phyloP scores from a whole-genome alignment of 2,888 invertebrate genomes.

The Acanthosepion pharaonis region DNA sequence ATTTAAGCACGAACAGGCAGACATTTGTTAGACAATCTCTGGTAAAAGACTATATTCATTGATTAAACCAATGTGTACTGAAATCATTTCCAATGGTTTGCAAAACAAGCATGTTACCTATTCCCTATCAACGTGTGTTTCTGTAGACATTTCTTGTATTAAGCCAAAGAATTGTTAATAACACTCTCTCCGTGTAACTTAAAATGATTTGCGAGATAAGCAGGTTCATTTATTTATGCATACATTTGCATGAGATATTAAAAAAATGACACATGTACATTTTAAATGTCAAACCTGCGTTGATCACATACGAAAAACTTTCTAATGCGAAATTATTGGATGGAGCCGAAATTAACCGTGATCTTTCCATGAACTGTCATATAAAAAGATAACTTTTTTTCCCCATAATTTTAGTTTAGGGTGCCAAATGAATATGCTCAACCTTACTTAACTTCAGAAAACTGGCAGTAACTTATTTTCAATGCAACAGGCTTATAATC shows the following conservation, averaged over 20 bases:
- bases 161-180: too few species aligned
- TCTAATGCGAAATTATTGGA: neutral
- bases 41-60: too few species aligned
- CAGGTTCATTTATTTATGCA: too few species aligned
- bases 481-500: neutral
- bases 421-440: neutral
- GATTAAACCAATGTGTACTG: too few species aligned
- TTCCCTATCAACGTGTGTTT: too few species aligned
- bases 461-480: neutral
- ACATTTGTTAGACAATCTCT: neutral
- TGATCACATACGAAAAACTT: neutral
- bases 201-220: too few species aligned
- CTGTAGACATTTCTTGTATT: too few species aligned
- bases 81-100: too few species aligned
- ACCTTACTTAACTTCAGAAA: neutral
- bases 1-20: neutral
- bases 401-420: neutral
- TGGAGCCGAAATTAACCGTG: neutral
- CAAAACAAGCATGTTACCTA: too few species aligned
- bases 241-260: too few species aligned
- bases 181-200: too few species aligned
- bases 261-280: too few species aligned
- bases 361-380: neutral
- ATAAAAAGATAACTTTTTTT: neutral
- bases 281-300: neutral